These are phyloP conservation scores for Pseudotriccus pelzelni DNA, from an alignment of 2,797 vertebrate species.

Conservation along the genomic window DNA sequence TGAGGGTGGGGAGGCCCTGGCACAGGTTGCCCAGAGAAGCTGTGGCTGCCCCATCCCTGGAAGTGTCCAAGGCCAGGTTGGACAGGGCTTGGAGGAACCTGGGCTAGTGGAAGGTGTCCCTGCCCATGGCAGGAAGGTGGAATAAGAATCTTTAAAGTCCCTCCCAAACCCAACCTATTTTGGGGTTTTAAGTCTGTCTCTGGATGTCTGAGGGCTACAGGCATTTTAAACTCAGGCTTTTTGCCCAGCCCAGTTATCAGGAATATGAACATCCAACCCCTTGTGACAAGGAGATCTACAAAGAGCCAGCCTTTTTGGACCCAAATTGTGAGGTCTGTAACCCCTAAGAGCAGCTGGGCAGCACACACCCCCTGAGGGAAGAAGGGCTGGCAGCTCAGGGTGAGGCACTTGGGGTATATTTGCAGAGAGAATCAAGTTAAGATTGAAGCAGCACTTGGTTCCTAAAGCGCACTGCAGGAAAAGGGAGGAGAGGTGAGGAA, in stretches of 20 bases:
- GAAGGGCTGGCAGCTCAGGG: background rate
- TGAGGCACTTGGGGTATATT: accelerated
- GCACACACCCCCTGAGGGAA: accelerated
- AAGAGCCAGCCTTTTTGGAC: background rate
- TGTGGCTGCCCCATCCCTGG: background rate
- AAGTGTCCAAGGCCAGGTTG: accelerated
- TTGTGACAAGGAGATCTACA: accelerated
- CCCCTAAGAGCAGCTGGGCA: background rate
- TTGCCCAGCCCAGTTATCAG: background rate
- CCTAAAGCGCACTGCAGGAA: background rate
- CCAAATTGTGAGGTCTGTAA: accelerated
- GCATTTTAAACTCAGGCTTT: accelerated
- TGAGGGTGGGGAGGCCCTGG: background rate
- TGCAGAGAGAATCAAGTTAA: background rate
- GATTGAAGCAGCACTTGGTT: background rate
- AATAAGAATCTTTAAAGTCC: accelerated
- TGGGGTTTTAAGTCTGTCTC: background rate
- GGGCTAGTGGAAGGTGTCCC: background rate
- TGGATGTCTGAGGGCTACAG: background rate
- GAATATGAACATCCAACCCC: accelerated
- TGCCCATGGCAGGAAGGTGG: background rate
- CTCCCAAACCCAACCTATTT: background rate
- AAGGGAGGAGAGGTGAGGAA: background rate
- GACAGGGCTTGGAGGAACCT: accelerated
- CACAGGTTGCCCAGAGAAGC: background rate